Conservation (phyloP, 2,113 vertebrate species). For the Nothocercus julius region DNA sequence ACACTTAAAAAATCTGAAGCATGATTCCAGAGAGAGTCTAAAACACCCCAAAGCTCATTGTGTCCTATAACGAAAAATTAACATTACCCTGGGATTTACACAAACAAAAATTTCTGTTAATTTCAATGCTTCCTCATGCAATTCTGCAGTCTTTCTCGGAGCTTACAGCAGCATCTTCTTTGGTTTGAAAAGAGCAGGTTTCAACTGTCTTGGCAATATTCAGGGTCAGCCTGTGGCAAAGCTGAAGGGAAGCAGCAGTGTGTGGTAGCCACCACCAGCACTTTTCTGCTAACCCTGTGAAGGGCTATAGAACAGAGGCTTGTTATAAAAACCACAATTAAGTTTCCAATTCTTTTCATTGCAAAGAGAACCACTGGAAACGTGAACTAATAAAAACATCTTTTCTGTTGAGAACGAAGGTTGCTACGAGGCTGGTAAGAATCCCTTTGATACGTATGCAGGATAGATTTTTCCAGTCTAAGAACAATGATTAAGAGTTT, state of each 20-base stretch:
- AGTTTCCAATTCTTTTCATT: not conserved
- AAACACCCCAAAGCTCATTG: not conserved
- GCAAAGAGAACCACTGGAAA: not conserved
- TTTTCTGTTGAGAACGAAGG: not conserved
- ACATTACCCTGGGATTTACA: not conserved
- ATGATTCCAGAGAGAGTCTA: not conserved
- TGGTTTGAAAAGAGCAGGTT: not conserved
- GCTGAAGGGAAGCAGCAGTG: not conserved
- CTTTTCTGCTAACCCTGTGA: not conserved
- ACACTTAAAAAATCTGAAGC: not conserved
- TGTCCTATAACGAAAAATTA: not conserved
- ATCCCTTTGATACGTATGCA: not conserved
- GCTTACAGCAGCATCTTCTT: not conserved
- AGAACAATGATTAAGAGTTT: not conserved
- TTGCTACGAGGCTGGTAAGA: not conserved
- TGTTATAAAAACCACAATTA: not conserved
- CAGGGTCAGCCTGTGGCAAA: not conserved
- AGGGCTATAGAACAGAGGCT: not conserved
- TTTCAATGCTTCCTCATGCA: not conserved
- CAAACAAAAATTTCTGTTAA: not conserved
- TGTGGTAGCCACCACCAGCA: not conserved
- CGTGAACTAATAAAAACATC: not conserved
- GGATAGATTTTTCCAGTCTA: not conserved
- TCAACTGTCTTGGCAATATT: conserved; percentile 10
- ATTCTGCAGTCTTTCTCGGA: not conserved